Evolutionary conservation across 37 sponge, comb jelly and placozoan species (phyloP).

Genomic region (Theonella swinhoei): DNA sequence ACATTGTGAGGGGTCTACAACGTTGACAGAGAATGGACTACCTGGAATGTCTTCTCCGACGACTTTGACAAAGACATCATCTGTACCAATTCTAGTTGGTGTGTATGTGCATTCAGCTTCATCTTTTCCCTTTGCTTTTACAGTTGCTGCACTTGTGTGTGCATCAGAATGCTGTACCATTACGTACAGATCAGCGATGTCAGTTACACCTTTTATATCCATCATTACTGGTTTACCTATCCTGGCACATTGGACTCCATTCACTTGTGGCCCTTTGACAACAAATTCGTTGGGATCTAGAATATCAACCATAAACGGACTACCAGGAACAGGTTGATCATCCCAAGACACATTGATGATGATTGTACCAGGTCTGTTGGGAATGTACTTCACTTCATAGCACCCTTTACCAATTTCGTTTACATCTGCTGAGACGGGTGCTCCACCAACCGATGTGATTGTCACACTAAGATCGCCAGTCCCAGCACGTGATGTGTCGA

Average conservation of each 20-base stretch:
- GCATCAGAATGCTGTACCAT: constrained; percentile 53
- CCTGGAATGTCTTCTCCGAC: constrained; percentile 59
- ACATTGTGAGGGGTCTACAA: constrained; percentile 78
- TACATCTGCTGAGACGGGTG: constrained; percentile 14
- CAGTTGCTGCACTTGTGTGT: constrained; percentile 23
- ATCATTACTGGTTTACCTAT: constrained; percentile 47
- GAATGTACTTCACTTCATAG: constrained; percentile 63
- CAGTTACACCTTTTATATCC: constrained; percentile 33
- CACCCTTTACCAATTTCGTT: constrained; percentile 15
- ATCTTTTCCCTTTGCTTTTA: constrained; percentile 23
- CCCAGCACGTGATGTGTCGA: constrained; percentile 61
- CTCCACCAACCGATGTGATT: constrained; percentile 17
- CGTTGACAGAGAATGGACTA: constrained; percentile 73
- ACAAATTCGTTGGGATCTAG: constrained; percentile 56
- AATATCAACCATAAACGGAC: constrained; percentile 56
- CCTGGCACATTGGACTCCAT: constrained; percentile 47
- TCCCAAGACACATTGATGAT: constrained; percentile 70
- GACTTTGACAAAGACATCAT: constrained; percentile 61
- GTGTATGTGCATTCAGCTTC: constrained; percentile 56
- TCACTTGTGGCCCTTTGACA: constrained; percentile 46
- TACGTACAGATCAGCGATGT: constrained; percentile 45
- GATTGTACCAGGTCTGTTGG: constrained; percentile 44
- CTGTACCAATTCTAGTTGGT: constrained; percentile 45
- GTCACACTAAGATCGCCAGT: constrained; percentile 64
- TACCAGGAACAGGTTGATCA: constrained; percentile 53